Evolutionary conservation across 2,888 invertebrate species (phyloP).

Genomic region (Dryadula phaetusa): DNA sequence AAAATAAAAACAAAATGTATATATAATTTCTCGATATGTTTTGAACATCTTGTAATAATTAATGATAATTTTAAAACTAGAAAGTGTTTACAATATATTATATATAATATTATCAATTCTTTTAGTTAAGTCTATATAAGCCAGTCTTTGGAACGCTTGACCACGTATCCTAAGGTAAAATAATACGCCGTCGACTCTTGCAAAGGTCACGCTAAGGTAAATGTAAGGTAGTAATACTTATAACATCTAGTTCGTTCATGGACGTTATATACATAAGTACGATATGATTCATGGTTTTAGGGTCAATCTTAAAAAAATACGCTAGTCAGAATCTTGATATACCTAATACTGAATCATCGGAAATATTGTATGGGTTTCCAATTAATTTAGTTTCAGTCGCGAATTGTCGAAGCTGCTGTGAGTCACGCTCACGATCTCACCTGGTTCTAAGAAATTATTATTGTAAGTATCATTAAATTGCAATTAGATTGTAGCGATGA

Average conservation of each 20-base stretch:
- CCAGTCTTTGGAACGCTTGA: conserved; percentile 42
- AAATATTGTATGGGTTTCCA: conserved; percentile 16
- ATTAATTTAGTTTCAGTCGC: conserved; percentile 23
- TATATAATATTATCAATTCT: not conserved
- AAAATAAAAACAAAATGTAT: not conserved
- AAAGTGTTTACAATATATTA: not conserved
- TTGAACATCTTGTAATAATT: not conserved
- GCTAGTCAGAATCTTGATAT: conserved; percentile 10
- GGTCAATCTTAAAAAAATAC: conserved; percentile 56
- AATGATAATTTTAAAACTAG: not conserved
- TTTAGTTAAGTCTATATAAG: conserved; percentile 28
- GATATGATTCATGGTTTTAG: conserved; percentile 59
- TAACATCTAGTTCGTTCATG: conserved; percentile 61
- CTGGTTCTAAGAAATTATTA: conserved; percentile 51
- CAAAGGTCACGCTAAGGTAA: conserved; percentile 63
- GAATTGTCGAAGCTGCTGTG: conserved; percentile 47
- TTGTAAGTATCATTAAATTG: conserved; percentile 51
- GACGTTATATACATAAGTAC: conserved; percentile 45
- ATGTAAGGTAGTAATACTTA: conserved; percentile 50
- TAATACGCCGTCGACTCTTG: conserved; percentile 40
- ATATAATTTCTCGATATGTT: not conserved
- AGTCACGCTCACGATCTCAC: conserved; percentile 56
- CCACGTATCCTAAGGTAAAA: conserved; percentile 50
- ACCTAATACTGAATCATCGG: conserved; percentile 16
- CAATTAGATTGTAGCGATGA: conserved; percentile 51